Evolutionary conservation across 2,888 invertebrate genomes (phyloP).

Genomic region (Ophonus ardosiacus): DNA sequence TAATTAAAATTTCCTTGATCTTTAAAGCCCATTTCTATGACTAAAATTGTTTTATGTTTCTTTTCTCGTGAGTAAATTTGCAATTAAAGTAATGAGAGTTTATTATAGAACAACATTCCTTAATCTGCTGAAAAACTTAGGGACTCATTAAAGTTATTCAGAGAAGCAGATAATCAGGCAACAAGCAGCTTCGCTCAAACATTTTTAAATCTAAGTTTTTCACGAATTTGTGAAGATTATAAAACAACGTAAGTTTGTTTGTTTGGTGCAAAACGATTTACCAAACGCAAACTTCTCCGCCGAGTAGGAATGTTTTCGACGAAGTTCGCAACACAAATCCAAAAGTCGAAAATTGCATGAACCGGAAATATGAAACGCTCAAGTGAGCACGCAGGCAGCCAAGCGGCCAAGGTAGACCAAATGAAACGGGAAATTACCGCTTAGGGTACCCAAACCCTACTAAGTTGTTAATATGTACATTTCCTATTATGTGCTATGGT

Average conservation of each 20-base stretch:
- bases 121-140: slow-evolving; percentile 5
- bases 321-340: slow-evolving; percentile 58
- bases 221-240: slow-evolving; percentile 45
- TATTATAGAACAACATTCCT: slow-evolving; percentile 22
- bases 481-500: not conserved
- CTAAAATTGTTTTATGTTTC: not conserved
- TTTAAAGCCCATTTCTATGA: no score
- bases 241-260: slow-evolving; percentile 54
- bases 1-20: no score
- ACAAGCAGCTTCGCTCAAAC: slow-evolving; percentile 12
- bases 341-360: slow-evolving; percentile 62
- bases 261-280: slow-evolving; percentile 48
- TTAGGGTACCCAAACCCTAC: not conserved
- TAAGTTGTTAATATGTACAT: slow-evolving; percentile 1
- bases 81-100: not conserved
- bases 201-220: slow-evolving; percentile 52
- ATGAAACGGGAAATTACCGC: not conserved
- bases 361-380: slow-evolving; percentile 62
- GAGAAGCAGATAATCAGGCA: slow-evolving; percentile 14
- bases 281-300: slow-evolving; percentile 15
- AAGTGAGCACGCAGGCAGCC: slow-evolving; percentile 27
- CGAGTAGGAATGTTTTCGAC: slow-evolving; percentile 35
- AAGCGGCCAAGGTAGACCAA: not conserved
- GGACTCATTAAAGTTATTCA: slow-evolving; percentile 31
- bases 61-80: not conserved